Conservation (phyloP, 64 coral and sea anemone genomes). For the Actinia tenebrosa region DNA sequence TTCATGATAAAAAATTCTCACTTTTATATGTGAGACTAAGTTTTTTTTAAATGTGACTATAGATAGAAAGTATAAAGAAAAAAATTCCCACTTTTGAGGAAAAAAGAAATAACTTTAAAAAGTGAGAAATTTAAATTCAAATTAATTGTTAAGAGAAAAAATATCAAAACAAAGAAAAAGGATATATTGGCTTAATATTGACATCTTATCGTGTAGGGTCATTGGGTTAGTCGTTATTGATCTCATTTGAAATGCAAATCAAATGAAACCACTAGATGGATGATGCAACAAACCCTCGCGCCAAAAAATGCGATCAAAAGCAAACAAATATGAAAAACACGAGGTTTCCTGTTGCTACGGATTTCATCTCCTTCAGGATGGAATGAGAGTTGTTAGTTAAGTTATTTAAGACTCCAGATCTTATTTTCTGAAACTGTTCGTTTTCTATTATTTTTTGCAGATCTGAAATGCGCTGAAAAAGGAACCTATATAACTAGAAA, state of each 20-base stretch:
- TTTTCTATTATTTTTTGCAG: neutral
- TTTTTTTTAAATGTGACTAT: no score
- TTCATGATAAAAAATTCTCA: no score
- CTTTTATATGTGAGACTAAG: no score
- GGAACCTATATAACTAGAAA: neutral
- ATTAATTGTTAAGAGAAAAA: no score
- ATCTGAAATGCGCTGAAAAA: neutral
- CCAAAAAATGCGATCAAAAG: neutral
- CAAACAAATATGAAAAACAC: neutral
- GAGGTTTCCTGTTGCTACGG: neutral
- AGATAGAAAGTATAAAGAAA: no score
- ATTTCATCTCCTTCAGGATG: neutral
- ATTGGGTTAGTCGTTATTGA: neutral
- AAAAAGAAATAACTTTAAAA: no score
- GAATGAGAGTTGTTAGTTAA: neutral
- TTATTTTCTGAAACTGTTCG: neutral
- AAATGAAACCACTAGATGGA: neutral
- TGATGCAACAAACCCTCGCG: slow-evolving; percentile 27
- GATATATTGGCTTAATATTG: no score
- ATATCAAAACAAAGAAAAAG: no score
- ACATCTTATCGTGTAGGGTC: neutral
- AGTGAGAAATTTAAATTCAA: no score
- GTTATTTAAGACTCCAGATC: neutral
- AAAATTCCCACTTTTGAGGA: no score
- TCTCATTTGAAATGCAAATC: slow-evolving; percentile 7